Percentiles rank a stretch among this genome's conserved stretches.
Conservation (phyloP, 2,113 vertebrate species). For the Esox niger region DNA sequence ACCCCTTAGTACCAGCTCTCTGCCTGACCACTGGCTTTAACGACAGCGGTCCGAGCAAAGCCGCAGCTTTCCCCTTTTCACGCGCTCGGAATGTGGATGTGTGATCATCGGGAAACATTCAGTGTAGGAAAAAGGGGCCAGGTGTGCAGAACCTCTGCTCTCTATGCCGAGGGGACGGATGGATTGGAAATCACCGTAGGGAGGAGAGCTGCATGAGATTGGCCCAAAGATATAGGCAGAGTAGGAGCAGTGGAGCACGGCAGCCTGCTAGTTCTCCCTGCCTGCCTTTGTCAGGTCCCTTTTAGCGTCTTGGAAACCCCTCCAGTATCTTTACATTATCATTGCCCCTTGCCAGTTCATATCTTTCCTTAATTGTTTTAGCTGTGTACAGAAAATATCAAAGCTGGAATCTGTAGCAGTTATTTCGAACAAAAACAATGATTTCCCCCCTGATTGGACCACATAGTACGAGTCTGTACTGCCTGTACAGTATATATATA, state of each 20-base stretch:
- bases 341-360: not conserved
- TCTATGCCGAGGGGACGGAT: not conserved
- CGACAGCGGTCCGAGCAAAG: constrained; percentile 21
- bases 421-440: too few species aligned
- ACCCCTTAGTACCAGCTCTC: constrained; percentile 39
- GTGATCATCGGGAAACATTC: not conserved
- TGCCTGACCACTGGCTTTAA: constrained; percentile 39
- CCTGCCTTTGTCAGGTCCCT: not conserved
- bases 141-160: not conserved
- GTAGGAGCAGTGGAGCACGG: not conserved
- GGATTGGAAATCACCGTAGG: not conserved
- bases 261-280: not conserved
- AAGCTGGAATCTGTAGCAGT: not conserved
- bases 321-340: not conserved
- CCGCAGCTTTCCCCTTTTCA: constrained; percentile 12
- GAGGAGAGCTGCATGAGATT: not conserved
- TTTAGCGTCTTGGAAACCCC: too few species aligned
- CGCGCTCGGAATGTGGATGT: constrained; percentile 3
- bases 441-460: too few species aligned
- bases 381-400: not conserved
- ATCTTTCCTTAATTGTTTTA: not conserved
- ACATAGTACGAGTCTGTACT: too few species aligned
- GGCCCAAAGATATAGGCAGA: not conserved
- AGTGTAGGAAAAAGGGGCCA: not conserved
- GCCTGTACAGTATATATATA: too few species aligned